Evolutionary conservation across 1,140 invertebrate species (phyloP).

Genomic region (Campoletis sonorensis): DNA sequence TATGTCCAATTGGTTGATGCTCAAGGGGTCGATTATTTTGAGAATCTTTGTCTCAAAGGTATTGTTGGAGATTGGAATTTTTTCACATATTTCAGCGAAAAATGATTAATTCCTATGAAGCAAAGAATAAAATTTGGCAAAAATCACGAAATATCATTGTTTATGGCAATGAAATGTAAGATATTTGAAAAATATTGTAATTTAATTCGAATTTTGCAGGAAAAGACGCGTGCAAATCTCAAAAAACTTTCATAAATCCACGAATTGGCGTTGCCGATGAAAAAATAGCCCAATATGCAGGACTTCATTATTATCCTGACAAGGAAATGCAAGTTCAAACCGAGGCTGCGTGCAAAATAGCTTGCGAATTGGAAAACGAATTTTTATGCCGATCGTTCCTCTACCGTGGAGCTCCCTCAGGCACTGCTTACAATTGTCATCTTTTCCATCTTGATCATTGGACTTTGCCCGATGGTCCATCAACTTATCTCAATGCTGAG

Average conservation of each 20-base stretch:
- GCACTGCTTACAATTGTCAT: constrained; percentile 90
- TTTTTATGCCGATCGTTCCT: constrained; percentile 94
- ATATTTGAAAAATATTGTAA: neutral
- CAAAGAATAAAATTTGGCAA: too few species aligned
- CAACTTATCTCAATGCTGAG: constrained; percentile 92
- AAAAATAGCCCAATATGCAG: constrained; percentile 93
- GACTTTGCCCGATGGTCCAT: constrained; percentile 92
- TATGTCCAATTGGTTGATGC: constrained; percentile 91
- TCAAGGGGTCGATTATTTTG: constrained; percentile 95
- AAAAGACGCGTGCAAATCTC: constrained; percentile 88
- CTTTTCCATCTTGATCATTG: constrained; percentile 95
- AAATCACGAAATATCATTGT: too few species aligned
- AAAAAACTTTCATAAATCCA: constrained; percentile 86
- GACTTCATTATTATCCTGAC: constrained; percentile 94
- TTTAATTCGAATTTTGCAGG: constrained; percentile 64
- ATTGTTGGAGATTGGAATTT: constrained; percentile 41
- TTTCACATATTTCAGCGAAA: neutral
- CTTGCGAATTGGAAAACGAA: constrained; percentile 94
- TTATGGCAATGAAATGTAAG: neutral
- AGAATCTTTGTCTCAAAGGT: constrained; percentile 95
- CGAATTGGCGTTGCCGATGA: constrained; percentile 92
- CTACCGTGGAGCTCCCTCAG: constrained; percentile 86
- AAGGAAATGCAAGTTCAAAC: constrained; percentile 91
- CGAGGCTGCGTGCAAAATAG: constrained; percentile 89
- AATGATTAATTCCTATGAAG: neutral